phyloP scores from a whole-genome alignment of 2,797 vertebrate species.

The Enteromius paludinosus region DNA sequence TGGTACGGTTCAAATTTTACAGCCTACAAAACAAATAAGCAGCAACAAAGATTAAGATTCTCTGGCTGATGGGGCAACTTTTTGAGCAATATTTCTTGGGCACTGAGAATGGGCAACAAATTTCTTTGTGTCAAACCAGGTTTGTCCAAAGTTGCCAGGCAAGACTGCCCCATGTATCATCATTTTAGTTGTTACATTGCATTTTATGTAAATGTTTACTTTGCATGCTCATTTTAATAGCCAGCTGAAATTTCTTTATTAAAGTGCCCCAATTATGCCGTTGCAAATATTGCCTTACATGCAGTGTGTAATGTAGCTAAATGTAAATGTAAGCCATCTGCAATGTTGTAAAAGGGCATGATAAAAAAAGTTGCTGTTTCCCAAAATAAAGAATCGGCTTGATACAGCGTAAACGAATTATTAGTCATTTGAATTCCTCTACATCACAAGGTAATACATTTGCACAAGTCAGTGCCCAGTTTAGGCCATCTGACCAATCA shows the following conservation, averaged over 20 bases:
- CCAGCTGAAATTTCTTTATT: conserved; percentile 57
- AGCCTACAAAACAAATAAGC: conserved; percentile 76
- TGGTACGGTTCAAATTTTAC: conserved; percentile 99
- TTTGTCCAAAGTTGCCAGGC: not conserved
- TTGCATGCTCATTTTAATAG: conserved; percentile 46
- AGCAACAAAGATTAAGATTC: not conserved
- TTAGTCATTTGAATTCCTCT: no score
- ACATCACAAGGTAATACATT: no score
- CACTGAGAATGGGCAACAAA: not conserved
- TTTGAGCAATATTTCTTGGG: not conserved
- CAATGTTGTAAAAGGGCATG: no score
- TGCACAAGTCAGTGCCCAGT: no score
- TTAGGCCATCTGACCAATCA: no score
- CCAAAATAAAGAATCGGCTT: no score
- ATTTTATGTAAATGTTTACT: conserved; percentile 22
- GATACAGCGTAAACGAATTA: no score
- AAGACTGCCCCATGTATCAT: not conserved
- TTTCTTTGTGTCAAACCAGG: not conserved
- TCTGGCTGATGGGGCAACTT: not conserved
- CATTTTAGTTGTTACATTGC: not conserved
- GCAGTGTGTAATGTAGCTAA: no score
- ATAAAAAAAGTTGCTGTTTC: no score
- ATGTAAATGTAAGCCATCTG: no score
- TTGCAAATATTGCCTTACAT: no score
- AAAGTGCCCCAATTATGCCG: no score